Evolutionary conservation across 2,888 invertebrate genomes (phyloP).

Genomic region (Pyrocoelia pectoralis): DNA sequence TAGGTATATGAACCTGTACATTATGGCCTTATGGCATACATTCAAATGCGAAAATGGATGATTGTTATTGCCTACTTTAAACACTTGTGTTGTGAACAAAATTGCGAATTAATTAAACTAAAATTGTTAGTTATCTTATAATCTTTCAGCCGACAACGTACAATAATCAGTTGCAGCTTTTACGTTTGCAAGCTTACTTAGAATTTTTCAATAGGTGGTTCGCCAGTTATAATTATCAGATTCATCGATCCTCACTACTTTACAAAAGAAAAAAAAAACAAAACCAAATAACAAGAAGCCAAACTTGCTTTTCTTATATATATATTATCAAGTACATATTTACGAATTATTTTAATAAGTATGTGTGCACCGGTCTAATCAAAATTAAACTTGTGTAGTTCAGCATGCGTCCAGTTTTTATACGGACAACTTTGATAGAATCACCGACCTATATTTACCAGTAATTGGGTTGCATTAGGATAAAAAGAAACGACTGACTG

Average conservation of each 20-base stretch:
- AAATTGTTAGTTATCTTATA: neutral
- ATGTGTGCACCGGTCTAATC: constrained; percentile 33
- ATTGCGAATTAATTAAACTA: neutral
- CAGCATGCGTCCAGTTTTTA: constrained; percentile 27
- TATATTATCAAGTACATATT: constrained; percentile 15
- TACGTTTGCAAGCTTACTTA: constrained; percentile 3
- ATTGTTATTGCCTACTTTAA: too few relatives aligned
- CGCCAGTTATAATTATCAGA: constrained; percentile 4
- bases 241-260: neutral
- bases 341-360: constrained; percentile 31
- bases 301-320: constrained; percentile 5
- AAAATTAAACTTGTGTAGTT: constrained; percentile 23
- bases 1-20: too few relatives aligned
- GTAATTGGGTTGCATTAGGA: constrained; percentile 27
- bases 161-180: constrained; percentile 1
- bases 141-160: neutral
- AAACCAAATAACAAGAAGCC: constrained; percentile 2
- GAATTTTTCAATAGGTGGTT: constrained; percentile 4
- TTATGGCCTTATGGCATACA: too few relatives aligned
- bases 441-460: constrained; percentile 33
- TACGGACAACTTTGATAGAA: constrained; percentile 22
- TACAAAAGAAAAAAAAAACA: neutral
- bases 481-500: constrained; percentile 15
- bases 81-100: too few relatives aligned
- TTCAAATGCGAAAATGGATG: too few relatives aligned